A percentile compares a stretch with the other conserved stretches of the same genome.
Conservation (phyloP, 2,888 invertebrate genomes). For the Sarcophaga carnaria region DNA sequence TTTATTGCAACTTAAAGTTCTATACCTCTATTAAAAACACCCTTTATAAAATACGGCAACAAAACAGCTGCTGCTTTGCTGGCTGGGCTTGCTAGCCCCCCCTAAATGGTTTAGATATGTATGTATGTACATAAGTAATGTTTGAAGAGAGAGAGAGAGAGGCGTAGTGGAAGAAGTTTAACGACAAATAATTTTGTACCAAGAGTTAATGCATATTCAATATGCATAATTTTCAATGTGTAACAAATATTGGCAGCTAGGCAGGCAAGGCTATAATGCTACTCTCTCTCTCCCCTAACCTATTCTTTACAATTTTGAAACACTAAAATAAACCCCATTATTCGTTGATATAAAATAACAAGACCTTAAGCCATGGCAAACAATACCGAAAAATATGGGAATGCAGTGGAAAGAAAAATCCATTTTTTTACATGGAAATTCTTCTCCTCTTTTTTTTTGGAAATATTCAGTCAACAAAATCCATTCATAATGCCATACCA, state of each 20-base stretch:
- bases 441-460: not conserved
- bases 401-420: not conserved
- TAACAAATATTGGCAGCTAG: constrained; percentile 52
- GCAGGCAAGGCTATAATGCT: not conserved
- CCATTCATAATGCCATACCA: constrained; percentile 45
- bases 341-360: constrained; percentile 32
- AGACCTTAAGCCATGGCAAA: constrained; percentile 37
- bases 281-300: not conserved
- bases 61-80: not conserved
- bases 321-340: constrained; percentile 7
- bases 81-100: too few species aligned
- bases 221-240: constrained; percentile 34
- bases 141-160: too few species aligned
- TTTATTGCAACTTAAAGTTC: too few species aligned
- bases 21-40: too few species aligned
- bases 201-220: not conserved
- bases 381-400: not conserved
- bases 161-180: too few species aligned
- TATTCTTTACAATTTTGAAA: not conserved
- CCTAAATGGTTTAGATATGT: too few species aligned
- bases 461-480: not conserved
- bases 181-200: too few species aligned
- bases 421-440: not conserved
- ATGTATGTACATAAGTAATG: too few species aligned
- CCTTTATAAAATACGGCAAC: not conserved